Evolutionary conservation across 1,140 invertebrate genomes (phyloP).

Genomic region (Hesperophylax magnus): DNA sequence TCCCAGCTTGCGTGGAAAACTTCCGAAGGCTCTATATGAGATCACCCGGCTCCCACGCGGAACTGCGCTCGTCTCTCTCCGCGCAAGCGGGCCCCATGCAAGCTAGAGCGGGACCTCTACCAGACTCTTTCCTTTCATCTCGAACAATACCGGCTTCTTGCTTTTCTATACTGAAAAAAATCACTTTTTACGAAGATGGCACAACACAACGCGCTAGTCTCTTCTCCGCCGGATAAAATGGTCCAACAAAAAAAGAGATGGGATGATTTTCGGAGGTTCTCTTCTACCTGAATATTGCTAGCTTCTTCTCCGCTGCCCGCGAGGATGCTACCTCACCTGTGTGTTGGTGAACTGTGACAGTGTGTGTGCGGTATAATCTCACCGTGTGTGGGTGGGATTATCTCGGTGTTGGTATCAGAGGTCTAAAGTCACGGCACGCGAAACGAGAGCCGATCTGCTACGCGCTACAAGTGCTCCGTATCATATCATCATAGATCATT

Average conservation of each 20-base stretch:
- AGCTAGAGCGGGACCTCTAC: conserved; percentile 68
- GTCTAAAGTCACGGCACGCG: conserved; percentile 40
- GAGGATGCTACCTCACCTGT: conserved; percentile 48
- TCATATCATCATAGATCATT: no score
- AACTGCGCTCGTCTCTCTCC: conserved; percentile 42
- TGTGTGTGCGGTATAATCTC: conserved; percentile 14
- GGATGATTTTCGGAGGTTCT: neutral
- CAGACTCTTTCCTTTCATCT: conserved; percentile 62
- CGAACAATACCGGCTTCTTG: conserved; percentile 59
- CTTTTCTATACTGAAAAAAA: conserved; percentile 51
- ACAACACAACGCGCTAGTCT: conserved; percentile 60
- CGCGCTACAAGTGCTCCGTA: neutral
- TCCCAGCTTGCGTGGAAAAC: conserved; percentile 61
- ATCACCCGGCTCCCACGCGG: conserved; percentile 53
- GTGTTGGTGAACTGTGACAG: conserved; percentile 31
- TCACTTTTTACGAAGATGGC: conserved; percentile 58
- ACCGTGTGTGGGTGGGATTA: conserved; percentile 25
- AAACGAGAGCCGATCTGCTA: conserved; percentile 1
- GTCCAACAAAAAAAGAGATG: conserved; percentile 6
- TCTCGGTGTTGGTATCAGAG: conserved; percentile 41
- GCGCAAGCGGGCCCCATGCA: conserved; percentile 61
- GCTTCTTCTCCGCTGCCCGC: conserved; percentile 59
- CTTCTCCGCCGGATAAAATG: neutral
- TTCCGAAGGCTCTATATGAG: conserved; percentile 57
- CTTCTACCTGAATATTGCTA: conserved; percentile 66